Conservation (phyloP, 2,797 vertebrate species). For the Craterocephalus amniculus region DNA sequence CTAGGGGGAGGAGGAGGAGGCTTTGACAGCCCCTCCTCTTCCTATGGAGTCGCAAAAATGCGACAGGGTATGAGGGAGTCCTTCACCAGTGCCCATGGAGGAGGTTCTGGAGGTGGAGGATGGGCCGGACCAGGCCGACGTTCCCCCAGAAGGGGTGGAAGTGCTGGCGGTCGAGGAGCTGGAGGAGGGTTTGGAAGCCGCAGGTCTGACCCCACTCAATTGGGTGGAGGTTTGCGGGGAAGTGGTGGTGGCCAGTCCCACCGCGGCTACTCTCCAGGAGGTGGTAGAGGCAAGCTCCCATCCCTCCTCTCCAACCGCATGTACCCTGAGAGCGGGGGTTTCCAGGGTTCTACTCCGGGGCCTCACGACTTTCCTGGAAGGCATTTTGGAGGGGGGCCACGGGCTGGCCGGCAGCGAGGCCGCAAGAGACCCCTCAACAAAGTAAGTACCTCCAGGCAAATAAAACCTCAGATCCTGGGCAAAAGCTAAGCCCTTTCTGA, state of each 20-base stretch:
- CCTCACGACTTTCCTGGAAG: constrained; percentile 88
- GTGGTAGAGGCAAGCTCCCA: constrained; percentile 90
- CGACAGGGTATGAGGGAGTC: constrained; percentile 85
- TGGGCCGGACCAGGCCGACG: constrained; percentile 84
- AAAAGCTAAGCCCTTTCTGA: constrained; percentile 55
- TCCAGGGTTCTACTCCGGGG: constrained; percentile 83
- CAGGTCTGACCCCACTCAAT: constrained; percentile 81
- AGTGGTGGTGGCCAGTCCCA: constrained; percentile 73
- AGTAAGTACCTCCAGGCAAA: constrained; percentile 87
- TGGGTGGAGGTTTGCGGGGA: constrained; percentile 83
- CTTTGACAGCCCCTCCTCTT: constrained; percentile 83
- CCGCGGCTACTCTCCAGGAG: constrained; percentile 83
- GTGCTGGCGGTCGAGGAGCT: constrained; percentile 76
- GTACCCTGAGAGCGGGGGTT: constrained; percentile 89
- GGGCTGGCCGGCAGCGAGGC: constrained; percentile 88
- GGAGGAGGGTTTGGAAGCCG: constrained; percentile 82
- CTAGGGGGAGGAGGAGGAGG: constrained; percentile 80
- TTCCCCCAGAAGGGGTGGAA: constrained; percentile 84
- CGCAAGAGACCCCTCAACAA: constrained; percentile 90
- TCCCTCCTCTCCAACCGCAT: constrained; percentile 95
- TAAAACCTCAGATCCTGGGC: constrained; percentile 70
- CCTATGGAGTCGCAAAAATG: constrained; percentile 87
- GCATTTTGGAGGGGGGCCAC: constrained; percentile 89
- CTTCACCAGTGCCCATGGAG: constrained; percentile 80
- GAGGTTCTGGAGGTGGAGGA: constrained; percentile 80